Evolutionary conservation across 2,113 vertebrate species (phyloP), one percentile per base, ranked within the genome.

Genomic region (Ascaphus truei): DNA sequence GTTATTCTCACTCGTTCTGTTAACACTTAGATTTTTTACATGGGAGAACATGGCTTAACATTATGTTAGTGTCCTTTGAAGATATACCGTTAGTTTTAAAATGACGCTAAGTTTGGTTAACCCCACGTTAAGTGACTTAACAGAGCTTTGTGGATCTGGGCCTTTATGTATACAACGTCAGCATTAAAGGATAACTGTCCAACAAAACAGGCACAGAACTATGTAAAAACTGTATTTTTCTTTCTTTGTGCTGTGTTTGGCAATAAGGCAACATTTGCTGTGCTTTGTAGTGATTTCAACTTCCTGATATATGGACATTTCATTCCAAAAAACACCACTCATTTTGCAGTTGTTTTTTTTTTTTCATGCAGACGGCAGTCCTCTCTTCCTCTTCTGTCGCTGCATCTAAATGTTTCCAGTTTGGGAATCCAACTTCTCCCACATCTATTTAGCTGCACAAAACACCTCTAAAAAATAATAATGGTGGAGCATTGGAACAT

Each of bases 241-340:
- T 37, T 33, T 26, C 22, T 65, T 16, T 25, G n/a, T 65, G 16
- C 12, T 76, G 39, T 43, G 34, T 61, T 79, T 71, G 18, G 36
- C 73, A 60, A 65, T 52, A 53, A 62, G 68, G 61, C 36, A 73
- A 39, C 4, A 55, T 65, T 74, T 45, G 12, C 55, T 16, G 1
- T 73, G 25, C 25, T 73, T 53, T 63, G 37, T 62, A 68, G 68
- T 68, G 74, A 68, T 77, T 80, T 82, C 62, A 33, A 36, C 72
- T 75, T 74, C 65, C 50, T 58, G 52, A 68, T 69, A 57, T 74
- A 64, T 69, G 62, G 43, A 79, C 81, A 79, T 79, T 75, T 77
- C 53, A 63, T 83, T 82, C 73, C 60, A 65, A 51, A 51, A 68
- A 23, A 68, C 76, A 33, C 18, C 53, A 57, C 59, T 77, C 26